A percentile compares a stretch with the other conserved stretches of the same genome.
Evolutionary conservation across 2,113 vertebrate genomes (phyloP).

Genomic region (Anarhynchus alexandrinus): DNA sequence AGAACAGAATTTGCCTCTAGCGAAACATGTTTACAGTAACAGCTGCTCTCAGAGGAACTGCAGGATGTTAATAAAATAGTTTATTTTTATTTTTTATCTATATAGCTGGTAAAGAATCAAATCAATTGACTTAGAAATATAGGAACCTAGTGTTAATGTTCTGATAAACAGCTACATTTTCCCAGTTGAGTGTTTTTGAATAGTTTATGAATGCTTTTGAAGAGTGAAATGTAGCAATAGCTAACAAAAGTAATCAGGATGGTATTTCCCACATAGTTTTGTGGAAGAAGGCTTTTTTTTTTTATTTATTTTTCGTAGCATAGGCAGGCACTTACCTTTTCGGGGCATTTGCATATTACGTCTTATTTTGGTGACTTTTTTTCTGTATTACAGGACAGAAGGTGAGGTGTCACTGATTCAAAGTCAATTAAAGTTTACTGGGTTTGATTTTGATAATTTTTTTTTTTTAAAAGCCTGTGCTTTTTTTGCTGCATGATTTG

Average conservation of each 20-base stretch:
- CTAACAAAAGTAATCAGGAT: neutral
- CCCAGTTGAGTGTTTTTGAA: neutral
- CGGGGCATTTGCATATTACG: neutral
- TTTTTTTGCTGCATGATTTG: neutral
- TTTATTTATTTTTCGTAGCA: too few relatives aligned
- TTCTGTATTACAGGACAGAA: neutral
- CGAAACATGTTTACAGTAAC: slow-evolving; percentile 55
- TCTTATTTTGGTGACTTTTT: neutral
- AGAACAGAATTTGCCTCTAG: slow-evolving; percentile 54
- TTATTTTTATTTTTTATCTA: slow-evolving; percentile 30
- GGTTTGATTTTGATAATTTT: neutral
- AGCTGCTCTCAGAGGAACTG: slow-evolving; percentile 48
- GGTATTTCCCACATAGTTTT: neutral
- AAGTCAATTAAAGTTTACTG: neutral
- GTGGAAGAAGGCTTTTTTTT: neutral
- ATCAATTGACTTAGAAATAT: slow-evolving; percentile 9
- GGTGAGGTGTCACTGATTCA: neutral
- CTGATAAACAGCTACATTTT: neutral
- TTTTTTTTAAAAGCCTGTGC: neutral
- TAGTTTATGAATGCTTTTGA: neutral
- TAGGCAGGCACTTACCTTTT: neutral
- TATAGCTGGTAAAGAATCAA: neutral
- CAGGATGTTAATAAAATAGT: slow-evolving; percentile 24
- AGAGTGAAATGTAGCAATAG: neutral
- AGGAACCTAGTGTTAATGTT: neutral